Conservation (phyloP, 2,113 vertebrate genomes). For the Loxodonta africana region DNA sequence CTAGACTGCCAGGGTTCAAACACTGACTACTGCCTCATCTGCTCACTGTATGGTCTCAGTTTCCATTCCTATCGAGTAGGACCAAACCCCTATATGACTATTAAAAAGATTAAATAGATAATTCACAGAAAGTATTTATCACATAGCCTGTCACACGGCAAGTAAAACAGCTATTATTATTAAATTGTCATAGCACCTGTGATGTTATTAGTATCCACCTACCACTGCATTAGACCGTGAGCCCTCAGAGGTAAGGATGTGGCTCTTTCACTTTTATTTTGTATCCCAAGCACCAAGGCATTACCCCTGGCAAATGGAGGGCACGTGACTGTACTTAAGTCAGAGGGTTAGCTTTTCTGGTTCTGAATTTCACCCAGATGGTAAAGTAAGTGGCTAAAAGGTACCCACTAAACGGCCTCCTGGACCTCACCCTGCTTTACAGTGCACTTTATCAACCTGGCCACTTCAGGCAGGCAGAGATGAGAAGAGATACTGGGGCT, state of each 20-base stretch:
- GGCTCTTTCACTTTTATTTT: constrained; percentile 62
- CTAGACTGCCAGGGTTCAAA: constrained; percentile 54
- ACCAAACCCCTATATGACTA: neutral
- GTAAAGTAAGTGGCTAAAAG: neutral
- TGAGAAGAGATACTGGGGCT: neutral
- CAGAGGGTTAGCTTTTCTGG: constrained; percentile 33
- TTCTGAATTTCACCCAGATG: constrained; percentile 52
- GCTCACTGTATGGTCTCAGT: neutral
- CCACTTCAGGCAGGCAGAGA: neutral
- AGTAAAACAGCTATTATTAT: constrained; percentile 49
- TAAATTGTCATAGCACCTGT: constrained; percentile 28
- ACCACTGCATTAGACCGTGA: constrained; percentile 1
- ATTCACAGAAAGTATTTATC: constrained; percentile 57
- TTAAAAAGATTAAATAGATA: constrained; percentile 59
- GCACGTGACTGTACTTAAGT: neutral
- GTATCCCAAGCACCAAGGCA: constrained; percentile 29
- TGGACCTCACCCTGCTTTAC: neutral
- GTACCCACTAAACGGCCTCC: neutral
- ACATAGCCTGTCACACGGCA: constrained; percentile 54
- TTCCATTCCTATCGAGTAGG: constrained; percentile 29
- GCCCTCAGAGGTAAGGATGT: constrained; percentile 30
- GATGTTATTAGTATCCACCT: constrained; percentile 32
- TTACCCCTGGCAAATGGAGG: neutral
- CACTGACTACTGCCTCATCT: constrained; percentile 30
- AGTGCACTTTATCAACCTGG: neutral